Conservation (phyloP, 2,113 vertebrate species). For the Xyliphius kryptos region DNA sequence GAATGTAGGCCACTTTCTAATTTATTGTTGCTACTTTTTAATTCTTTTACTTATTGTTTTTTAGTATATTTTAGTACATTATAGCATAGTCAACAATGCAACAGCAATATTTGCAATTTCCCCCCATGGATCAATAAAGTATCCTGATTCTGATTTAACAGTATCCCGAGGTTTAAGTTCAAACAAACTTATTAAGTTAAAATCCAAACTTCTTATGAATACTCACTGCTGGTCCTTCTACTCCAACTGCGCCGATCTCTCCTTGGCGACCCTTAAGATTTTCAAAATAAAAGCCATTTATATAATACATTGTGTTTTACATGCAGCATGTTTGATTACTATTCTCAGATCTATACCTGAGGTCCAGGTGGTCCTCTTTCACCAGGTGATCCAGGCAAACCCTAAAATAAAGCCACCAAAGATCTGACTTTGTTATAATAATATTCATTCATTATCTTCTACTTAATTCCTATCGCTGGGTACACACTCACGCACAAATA, state of each 20-base stretch:
- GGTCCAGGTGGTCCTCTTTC: slow-evolving; percentile 60
- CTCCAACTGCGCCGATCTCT: slow-evolving; percentile 60
- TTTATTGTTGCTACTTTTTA: too few species aligned
- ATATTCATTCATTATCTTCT: too few species aligned
- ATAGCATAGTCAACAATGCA: too few species aligned
- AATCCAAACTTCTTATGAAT: background rate
- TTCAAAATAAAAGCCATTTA: background rate
- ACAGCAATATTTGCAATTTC: too few species aligned
- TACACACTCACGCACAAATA: too few species aligned
- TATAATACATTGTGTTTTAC: background rate
- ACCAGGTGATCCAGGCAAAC: slow-evolving; percentile 57
- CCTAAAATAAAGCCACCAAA: slow-evolving; percentile 48
- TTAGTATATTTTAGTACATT: too few species aligned
- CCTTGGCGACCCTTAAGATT: slow-evolving; percentile 62
- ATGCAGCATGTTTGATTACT: background rate
- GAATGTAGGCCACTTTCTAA: too few species aligned
- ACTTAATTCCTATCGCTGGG: too few species aligned
- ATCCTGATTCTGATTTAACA: too few species aligned
- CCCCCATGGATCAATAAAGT: too few species aligned
- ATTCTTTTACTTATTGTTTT: too few species aligned
- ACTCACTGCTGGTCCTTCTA: slow-evolving; percentile 64
- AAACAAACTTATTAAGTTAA: background rate
- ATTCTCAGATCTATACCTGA: slow-evolving; percentile 53
- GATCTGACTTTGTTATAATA: too few species aligned
- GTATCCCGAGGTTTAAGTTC: background rate